A percentile compares a stretch with the other conserved stretches of the same genome.
Evolutionary conservation across 1,140 invertebrate genomes (phyloP).

Genomic region (Zophobas atratus): DNA sequence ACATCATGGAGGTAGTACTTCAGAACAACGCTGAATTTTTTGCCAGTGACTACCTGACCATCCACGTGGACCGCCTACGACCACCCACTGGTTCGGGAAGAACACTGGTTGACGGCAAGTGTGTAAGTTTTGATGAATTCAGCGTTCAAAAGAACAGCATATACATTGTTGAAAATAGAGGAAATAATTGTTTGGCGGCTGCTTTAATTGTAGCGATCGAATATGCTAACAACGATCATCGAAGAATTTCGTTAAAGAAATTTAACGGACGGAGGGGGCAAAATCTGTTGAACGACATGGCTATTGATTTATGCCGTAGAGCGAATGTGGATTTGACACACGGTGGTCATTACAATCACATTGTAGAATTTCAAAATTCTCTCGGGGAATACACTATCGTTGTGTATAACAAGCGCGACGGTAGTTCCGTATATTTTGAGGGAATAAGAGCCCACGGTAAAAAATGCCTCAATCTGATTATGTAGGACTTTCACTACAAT

Average conservation of each 20-base stretch:
- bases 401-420: neutral
- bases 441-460: neutral
- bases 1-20: neutral
- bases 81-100: neutral
- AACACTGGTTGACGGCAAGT: neutral
- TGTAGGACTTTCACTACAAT: conserved; percentile 37
- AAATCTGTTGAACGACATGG: neutral
- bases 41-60: neutral
- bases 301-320: neutral
- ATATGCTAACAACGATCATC: too few relatives aligned
- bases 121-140: conserved; percentile 14
- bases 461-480: conserved; percentile 31
- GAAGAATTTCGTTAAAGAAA: neutral
- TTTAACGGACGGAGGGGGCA: neutral
- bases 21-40: conserved; percentile 6
- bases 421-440: conserved; percentile 7
- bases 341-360: conserved; percentile 1
- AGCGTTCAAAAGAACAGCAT: conserved; percentile 2
- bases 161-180: neutral
- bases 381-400: neutral
- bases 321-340: conserved; percentile 2
- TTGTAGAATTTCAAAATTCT: conserved; percentile 2
- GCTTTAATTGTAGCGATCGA: neutral
- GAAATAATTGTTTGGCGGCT: conserved; percentile 1
- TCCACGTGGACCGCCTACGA: neutral